A percentile compares a stretch with the other conserved stretches of the same genome.
phyloP scores from a whole-genome alignment of 2,797 vertebrate species.

The Enteromius paludinosus region DNA sequence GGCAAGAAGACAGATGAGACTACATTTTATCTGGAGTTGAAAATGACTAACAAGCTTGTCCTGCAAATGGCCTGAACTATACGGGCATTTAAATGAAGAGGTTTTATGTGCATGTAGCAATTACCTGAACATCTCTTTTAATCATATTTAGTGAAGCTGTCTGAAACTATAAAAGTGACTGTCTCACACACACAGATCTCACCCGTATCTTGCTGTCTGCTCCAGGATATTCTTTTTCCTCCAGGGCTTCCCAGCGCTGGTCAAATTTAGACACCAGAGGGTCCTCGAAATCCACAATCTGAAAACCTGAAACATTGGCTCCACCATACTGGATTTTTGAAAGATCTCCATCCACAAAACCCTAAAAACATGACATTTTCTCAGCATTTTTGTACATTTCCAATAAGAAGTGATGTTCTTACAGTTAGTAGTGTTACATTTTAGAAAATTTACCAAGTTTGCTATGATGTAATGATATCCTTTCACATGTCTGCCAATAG shows the following conservation, averaged over 20 bases:
- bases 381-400: not conserved
- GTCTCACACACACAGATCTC: conserved; percentile 23
- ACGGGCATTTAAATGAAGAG: not conserved
- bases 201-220: conserved; percentile 87
- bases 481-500: conserved; percentile 97
- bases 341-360: conserved; percentile 95
- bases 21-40: conserved; percentile 23
- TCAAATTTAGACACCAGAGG: conserved; percentile 96
- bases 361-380: conserved; percentile 74
- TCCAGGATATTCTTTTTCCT: conserved; percentile 98
- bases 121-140: conserved; percentile 29
- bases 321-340: conserved; percentile 99
- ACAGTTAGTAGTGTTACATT: not conserved
- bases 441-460: conserved; percentile 88
- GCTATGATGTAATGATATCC: conserved; percentile 99
- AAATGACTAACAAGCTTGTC: conserved; percentile 16
- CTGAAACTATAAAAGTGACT: not conserved
- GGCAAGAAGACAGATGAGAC: conserved; percentile 16
- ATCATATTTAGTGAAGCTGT: conserved; percentile 15
- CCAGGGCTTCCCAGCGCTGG: conserved; percentile 95
- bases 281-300: conserved; percentile 98
- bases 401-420: not conserved
- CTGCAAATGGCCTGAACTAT: conserved; percentile 11
- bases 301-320: conserved; percentile 98
- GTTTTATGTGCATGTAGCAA: conserved; percentile 30